Evolutionary conservation across 2,888 invertebrate genomes (phyloP).

Genomic region (Cryptocheilus praepositus): DNA sequence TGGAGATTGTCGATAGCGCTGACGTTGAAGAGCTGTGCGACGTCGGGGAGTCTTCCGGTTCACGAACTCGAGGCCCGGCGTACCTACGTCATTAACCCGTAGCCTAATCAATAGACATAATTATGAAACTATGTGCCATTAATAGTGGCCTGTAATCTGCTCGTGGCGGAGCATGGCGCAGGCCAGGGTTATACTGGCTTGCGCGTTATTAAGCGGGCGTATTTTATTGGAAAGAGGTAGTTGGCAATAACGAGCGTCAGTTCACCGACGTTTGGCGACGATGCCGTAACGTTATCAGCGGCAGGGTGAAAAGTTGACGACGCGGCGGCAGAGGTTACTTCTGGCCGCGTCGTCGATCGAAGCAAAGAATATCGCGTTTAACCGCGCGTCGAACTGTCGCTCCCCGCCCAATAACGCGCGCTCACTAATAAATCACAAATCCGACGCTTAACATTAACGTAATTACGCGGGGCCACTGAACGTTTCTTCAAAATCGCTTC

Average conservation of each 20-base stretch:
- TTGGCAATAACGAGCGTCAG: slow-evolving; percentile 40
- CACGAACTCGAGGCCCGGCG: slow-evolving; percentile 22
- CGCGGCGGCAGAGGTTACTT: too few relatives aligned
- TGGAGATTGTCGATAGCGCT: background rate
- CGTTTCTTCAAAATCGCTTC: too few relatives aligned
- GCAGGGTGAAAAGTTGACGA: background rate
- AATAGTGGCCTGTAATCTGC: slow-evolving; percentile 50
- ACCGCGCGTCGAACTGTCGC: too few relatives aligned
- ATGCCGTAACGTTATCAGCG: slow-evolving; percentile 42
- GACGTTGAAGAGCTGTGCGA: background rate
- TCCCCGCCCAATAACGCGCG: too few relatives aligned
- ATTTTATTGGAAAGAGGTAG: slow-evolving; percentile 60
- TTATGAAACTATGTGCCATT: slow-evolving; percentile 63
- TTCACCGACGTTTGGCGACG: slow-evolving; percentile 37
- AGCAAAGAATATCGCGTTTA: too few relatives aligned
- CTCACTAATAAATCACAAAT: too few relatives aligned
- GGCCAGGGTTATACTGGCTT: slow-evolving; percentile 43
- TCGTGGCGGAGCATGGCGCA: slow-evolving; percentile 16
- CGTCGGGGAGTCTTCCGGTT: slow-evolving; percentile 20
- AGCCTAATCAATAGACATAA: slow-evolving; percentile 56
- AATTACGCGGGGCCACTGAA: too few relatives aligned
- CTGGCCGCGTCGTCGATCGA: too few relatives aligned
- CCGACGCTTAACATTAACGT: too few relatives aligned
- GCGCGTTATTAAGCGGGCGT: slow-evolving; percentile 57
- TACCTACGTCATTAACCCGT: slow-evolving; percentile 51